Percentiles rank a stretch among this genome's conserved stretches.
Conservation (phyloP, 2,888 invertebrate species). For the Drosophila birchii region DNA sequence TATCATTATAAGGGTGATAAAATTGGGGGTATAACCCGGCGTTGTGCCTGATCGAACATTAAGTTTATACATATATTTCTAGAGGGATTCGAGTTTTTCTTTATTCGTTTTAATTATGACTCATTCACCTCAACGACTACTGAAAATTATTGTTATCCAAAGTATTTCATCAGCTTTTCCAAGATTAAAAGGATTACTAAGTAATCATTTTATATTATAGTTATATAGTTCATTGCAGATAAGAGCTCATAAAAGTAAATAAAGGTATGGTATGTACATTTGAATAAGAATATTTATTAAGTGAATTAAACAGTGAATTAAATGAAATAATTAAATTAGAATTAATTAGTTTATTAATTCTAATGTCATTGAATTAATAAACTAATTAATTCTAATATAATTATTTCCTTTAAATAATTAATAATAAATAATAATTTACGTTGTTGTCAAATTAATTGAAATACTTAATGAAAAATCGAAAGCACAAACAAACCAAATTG, state of each 20-base stretch:
- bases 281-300: not conserved
- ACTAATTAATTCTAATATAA: too few species aligned
- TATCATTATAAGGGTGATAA: conserved; percentile 11
- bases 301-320: not conserved
- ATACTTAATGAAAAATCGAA: too few species aligned
- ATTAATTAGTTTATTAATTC: too few species aligned
- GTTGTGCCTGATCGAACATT: conserved; percentile 21
- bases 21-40: not conserved
- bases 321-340: not conserved
- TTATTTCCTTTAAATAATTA: too few species aligned
- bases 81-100: not conserved
- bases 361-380: too few species aligned
- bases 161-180: conserved; percentile 6
- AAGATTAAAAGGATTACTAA: conserved; percentile 7
- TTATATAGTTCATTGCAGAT: not conserved
- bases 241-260: conserved; percentile 6
- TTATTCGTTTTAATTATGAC: conserved; percentile 7
- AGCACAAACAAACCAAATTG: too few species aligned
- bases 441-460: too few species aligned
- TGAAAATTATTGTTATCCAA: not conserved
- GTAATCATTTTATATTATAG: conserved; percentile 2
- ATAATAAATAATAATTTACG: too few species aligned
- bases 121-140: conserved; percentile 6
- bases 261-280: not conserved
- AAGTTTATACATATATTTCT: not conserved